These are phyloP conservation scores for Aphaenogaster ashmeadi DNA, from an alignment of 1,140 invertebrate genomes.

Conservation along the genomic window DNA sequence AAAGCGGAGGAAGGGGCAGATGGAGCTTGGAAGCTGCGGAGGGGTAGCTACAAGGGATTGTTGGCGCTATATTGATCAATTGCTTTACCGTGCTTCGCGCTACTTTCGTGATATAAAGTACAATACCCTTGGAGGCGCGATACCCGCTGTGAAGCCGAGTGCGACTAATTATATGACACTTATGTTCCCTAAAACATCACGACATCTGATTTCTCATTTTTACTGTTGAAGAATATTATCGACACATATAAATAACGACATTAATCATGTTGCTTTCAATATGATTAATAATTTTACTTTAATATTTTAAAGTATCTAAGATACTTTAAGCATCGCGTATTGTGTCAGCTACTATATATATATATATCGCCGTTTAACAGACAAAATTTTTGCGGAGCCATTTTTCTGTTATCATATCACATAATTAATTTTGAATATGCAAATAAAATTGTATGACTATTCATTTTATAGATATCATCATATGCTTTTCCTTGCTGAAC, in stretches of 20 bases:
- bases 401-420: not conserved
- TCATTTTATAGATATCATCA: not conserved
- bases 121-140: conserved; percentile 78
- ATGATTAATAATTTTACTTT: not conserved
- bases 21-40: conserved; percentile 74
- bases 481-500: not conserved
- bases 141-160: conserved; percentile 80
- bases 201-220: conserved; percentile 16
- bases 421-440: not conserved
- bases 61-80: conserved; percentile 88
- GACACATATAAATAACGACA: not conserved
- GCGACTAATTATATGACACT: conserved; percentile 85
- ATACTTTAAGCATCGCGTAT: not conserved
- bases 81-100: conserved; percentile 86
- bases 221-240: not conserved
- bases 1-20: conserved; percentile 50
- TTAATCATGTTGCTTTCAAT: not conserved
- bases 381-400: not conserved
- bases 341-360: not conserved
- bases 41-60: conserved; percentile 79
- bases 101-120: conserved; percentile 85
- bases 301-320: not conserved
- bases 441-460: not conserved
- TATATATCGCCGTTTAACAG: not conserved
- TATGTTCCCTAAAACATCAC: conserved; percentile 66